These are phyloP conservation scores for Drosophila paramelanica DNA, from an alignment of 2,888 invertebrate species.

Conservation along the genomic window DNA sequence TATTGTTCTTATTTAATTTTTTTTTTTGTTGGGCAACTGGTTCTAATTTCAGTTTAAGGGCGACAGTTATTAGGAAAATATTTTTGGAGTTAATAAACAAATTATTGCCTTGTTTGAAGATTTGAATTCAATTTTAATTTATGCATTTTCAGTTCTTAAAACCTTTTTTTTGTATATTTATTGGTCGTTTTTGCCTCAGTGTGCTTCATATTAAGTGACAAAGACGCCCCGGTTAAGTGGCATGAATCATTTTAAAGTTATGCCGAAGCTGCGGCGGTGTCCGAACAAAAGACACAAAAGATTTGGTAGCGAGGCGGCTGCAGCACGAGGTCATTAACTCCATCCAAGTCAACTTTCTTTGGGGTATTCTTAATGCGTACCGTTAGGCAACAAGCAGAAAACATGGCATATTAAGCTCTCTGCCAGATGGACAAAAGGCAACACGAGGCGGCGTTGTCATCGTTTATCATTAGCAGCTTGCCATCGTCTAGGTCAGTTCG, in stretches of 20 bases:
- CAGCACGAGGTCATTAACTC: conserved; percentile 67
- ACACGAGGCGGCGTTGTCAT: conserved; percentile 19
- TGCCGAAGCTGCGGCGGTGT: conserved; percentile 27
- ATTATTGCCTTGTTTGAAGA: no score
- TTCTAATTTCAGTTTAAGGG: no score
- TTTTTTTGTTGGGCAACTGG: no score
- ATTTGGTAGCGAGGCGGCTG: conserved; percentile 33
- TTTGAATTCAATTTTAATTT: no score
- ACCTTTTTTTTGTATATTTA: not conserved
- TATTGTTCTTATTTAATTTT: no score
- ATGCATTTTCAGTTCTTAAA: not conserved
- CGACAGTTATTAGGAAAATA: no score
- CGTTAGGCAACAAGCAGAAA: conserved; percentile 46
- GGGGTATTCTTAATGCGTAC: conserved; percentile 39
- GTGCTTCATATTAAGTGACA: conserved; percentile 50
- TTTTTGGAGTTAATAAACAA: no score
- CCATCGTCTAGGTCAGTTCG: conserved; percentile 67
- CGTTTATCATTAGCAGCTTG: conserved; percentile 19
- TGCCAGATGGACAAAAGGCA: conserved; percentile 1
- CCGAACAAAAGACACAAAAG: conserved; percentile 42
- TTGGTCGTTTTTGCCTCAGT: conserved; percentile 25
- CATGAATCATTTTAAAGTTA: conserved; percentile 69
- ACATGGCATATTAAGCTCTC: conserved; percentile 9
- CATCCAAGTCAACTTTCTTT: conserved; percentile 53
- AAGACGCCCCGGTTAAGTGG: conserved; percentile 58